Base-by-base conservation (phyloP, 2,113 vertebrate genomes). In the Mungos mungo region DNA sequence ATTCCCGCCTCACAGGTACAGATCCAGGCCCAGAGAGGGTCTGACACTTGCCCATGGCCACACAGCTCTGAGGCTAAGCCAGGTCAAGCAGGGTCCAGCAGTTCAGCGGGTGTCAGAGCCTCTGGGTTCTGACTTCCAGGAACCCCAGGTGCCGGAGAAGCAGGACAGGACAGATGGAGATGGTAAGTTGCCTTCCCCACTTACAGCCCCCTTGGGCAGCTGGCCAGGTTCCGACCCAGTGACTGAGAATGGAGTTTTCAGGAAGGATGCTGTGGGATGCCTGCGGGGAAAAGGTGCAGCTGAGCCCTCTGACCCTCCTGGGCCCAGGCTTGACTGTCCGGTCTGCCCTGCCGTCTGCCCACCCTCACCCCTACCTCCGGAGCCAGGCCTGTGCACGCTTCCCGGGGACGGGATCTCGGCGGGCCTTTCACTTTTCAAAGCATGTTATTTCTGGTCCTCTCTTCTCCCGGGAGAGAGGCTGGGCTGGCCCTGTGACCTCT, bases 201-300 rank as follows among this genome's bases (percentile, higher is more conserved):
- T 71, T 18, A 1, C 1, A 15, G 52, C 18, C 16, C 6, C 52
- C 25, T 27, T 27, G 38, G 71, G 23, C 71, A 15, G 38, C 71
- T 2, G 25, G 38, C 33, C 27, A 96, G 88, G 80, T 93, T 98
- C 88, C 0, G 1, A 93, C 76, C 95, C 93, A 76, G 3, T 54
- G 93, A 90, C 57, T 96, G 83, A 60, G 52, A 71, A 60, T 82
- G 66, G 68, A 96, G 91, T 84, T 27, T 45, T 25, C 38, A 29
- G 25, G 72, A 57, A 7, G 72, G 8, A 45, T 15, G 41, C 13
- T 76, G 13, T 2, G 57, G 47, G 79, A 52, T 27, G 33, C 77
- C 0, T 2, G n/a, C 8, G 23, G 38, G 38, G 23, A 41, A 13
- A 15, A 21, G 38, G 38, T 29, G 41, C 35, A 27, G 71, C 25